Conservation (phyloP, 2,797 vertebrate species). For the Sternotherus odoratus region DNA sequence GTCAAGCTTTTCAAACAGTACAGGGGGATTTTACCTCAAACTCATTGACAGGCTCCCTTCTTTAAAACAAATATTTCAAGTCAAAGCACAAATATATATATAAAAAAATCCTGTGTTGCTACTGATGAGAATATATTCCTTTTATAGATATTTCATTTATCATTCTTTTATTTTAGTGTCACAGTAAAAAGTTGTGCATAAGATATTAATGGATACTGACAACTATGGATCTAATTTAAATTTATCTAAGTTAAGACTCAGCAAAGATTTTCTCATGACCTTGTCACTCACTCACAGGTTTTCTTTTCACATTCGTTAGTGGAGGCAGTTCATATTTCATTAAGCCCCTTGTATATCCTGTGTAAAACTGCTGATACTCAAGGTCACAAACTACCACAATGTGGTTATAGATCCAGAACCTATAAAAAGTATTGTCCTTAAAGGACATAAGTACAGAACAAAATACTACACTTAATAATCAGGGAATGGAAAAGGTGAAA, state of each 20-base stretch:
- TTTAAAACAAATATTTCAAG: not conserved
- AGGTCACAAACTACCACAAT: not conserved
- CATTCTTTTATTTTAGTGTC: conserved; percentile 10
- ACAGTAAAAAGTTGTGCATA: not conserved
- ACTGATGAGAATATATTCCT: not conserved
- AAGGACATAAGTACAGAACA: not conserved
- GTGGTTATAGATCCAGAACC: not conserved
- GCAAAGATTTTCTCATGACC: not conserved
- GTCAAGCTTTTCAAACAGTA: not conserved
- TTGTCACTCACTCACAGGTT: conserved; percentile 5
- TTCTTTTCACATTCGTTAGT: conserved; percentile 8
- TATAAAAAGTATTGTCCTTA: not conserved
- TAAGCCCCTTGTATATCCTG: not conserved
- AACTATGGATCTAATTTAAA: not conserved
- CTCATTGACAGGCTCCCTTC: not conserved
- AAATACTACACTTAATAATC: not conserved
- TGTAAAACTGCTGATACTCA: not conserved
- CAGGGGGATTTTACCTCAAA: not conserved
- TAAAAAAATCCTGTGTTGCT: not conserved
- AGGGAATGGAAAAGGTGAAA: not conserved
- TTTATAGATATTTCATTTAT: conserved; percentile 22
- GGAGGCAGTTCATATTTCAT: not conserved
- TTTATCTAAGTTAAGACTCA: not conserved
- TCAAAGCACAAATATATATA: not conserved
- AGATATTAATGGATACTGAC: conserved; percentile 1